Conservation (phyloP, 1,140 invertebrate genomes). For the Microplitis mediator region DNA sequence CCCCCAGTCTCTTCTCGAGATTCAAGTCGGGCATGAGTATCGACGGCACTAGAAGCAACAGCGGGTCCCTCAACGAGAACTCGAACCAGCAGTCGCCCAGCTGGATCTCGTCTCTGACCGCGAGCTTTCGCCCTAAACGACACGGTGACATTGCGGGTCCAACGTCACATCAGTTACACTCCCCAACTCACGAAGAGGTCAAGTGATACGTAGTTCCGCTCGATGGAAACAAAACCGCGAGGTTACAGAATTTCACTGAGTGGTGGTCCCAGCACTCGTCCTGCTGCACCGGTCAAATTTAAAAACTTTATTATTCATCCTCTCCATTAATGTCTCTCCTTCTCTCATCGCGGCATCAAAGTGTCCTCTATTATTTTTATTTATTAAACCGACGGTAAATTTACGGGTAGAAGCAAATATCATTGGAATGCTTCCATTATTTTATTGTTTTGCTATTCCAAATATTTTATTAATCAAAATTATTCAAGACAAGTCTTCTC, state of each 20-base stretch:
- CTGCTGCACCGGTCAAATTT: slow-evolving; percentile 43
- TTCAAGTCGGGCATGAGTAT: slow-evolving; percentile 60
- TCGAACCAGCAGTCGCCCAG: slow-evolving; percentile 42
- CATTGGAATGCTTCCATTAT: not conserved
- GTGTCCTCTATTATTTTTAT: not conserved
- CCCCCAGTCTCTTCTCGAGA: slow-evolving; percentile 51
- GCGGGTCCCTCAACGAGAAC: slow-evolving; percentile 55
- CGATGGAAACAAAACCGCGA: slow-evolving; percentile 38
- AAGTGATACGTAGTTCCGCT: slow-evolving; percentile 53
- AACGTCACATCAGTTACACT: slow-evolving; percentile 39
- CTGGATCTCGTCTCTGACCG: slow-evolving; percentile 58
- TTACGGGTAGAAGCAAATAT: slow-evolving; percentile 34
- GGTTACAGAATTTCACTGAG: slow-evolving; percentile 35
- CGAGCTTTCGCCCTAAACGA: slow-evolving; percentile 55
- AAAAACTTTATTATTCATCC: no score
- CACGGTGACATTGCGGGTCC: slow-evolving; percentile 40
- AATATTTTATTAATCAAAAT: not conserved
- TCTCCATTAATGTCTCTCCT: no score
- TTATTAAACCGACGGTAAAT: no score
- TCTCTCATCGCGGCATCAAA: no score
- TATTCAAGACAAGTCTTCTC: no score
- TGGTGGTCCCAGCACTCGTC: slow-evolving; percentile 54
- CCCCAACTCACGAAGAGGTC: slow-evolving; percentile 47
- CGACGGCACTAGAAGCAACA: slow-evolving; percentile 54
- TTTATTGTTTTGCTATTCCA: slow-evolving; percentile 1